phyloP scores from a whole-genome alignment of 1,140 invertebrate species.

The Drosophila insularis region DNA sequence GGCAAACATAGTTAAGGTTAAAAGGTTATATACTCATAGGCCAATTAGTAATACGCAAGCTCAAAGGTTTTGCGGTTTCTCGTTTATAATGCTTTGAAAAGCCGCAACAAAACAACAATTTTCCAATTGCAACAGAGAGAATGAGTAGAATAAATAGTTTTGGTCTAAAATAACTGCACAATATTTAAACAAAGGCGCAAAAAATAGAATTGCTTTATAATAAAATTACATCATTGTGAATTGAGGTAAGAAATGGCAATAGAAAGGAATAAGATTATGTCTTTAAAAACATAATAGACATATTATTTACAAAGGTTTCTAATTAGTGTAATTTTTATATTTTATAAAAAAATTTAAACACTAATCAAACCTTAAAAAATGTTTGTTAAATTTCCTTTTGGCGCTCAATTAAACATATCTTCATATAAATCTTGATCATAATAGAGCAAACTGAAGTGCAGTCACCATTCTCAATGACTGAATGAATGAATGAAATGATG shows the following conservation, averaged over 20 bases:
- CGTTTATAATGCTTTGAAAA: conserved; percentile 39
- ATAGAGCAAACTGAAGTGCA: not conserved
- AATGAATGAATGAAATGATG: conserved; percentile 5
- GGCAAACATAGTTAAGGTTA: conserved; percentile 16
- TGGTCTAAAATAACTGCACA: conserved; percentile 11
- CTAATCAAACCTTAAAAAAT: not conserved
- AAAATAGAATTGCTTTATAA: no score
- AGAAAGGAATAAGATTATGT: no score
- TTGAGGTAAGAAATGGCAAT: no score
- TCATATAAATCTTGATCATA: not conserved
- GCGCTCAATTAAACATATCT: not conserved
- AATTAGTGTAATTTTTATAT: no score
- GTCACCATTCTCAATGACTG: not conserved
- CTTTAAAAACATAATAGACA: no score
- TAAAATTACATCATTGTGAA: no score
- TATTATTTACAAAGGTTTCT: no score
- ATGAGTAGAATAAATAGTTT: conserved; percentile 20
- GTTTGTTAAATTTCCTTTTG: not conserved
- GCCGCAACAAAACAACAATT: conserved; percentile 52
- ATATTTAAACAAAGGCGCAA: conserved; percentile 13
- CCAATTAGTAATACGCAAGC: conserved; percentile 58
- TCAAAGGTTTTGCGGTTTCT: conserved; percentile 39
- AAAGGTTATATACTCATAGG: conserved; percentile 37
- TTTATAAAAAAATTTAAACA: no score
- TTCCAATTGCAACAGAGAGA: conserved; percentile 12